Evolutionary conservation across 2,888 invertebrate genomes (phyloP).

Genomic region (Shargacucullia verbasci): DNA sequence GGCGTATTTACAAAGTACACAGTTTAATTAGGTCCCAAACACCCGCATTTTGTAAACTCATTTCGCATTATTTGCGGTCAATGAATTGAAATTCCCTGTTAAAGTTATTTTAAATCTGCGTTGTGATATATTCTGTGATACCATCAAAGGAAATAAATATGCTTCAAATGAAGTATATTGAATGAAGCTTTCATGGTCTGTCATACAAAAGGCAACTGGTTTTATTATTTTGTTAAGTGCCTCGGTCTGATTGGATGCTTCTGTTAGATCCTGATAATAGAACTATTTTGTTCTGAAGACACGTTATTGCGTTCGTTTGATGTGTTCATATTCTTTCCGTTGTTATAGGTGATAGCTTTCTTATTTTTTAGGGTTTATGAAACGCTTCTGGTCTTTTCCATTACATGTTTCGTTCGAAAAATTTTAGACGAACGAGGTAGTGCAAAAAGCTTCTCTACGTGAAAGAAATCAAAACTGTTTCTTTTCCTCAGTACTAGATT

Average conservation of each 20-base stretch:
- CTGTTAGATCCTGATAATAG: conserved; percentile 35
- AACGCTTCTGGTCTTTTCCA: conserved; percentile 7
- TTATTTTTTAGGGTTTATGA: conserved; percentile 14
- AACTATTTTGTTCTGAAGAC: conserved; percentile 48
- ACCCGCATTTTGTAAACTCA: conserved; percentile 11
- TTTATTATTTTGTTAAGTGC: conserved; percentile 44
- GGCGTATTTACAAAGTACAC: conserved; percentile 13
- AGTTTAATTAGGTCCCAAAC: conserved; percentile 31
- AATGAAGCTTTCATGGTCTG: conserved; percentile 29
- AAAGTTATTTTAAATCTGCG: conserved; percentile 40
- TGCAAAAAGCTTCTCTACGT: too few relatives aligned
- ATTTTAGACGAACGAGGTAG: too few relatives aligned
- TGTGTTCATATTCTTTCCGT: conserved; percentile 37
- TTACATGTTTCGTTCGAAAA: too few relatives aligned
- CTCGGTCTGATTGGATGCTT: conserved; percentile 44
- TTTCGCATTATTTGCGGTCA: conserved; percentile 27
- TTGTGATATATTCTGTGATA: conserved; percentile 25
- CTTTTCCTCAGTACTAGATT: too few relatives aligned
- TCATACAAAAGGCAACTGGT: conserved; percentile 32
- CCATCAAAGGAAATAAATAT: conserved; percentile 33
- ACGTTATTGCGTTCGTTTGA: conserved; percentile 46
- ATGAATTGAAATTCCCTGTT: conserved; percentile 33
- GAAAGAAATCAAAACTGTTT: too few relatives aligned
- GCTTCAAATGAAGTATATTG: conserved; percentile 34
- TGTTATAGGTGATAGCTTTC: conserved; percentile 32